A percentile compares a stretch with the other conserved stretches of the same genome.
Conservation (phyloP, 1,140 invertebrate genomes). For the Zaprionus inermis region DNA sequence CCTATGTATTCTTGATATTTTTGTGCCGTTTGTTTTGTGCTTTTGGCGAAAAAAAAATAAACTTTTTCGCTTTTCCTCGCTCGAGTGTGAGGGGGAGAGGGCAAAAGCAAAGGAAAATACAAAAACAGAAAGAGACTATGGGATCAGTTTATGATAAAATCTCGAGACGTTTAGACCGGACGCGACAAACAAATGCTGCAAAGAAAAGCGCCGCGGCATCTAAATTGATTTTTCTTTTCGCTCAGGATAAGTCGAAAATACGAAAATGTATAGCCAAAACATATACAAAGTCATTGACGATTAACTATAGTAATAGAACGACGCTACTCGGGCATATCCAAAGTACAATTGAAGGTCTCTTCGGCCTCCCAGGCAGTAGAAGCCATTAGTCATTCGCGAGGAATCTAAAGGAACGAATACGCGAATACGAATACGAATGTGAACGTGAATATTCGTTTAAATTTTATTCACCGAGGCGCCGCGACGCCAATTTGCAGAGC, state of each 20-base stretch:
- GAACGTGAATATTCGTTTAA: slow-evolving; percentile 27
- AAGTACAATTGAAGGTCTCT: slow-evolving; percentile 61
- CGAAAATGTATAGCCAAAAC: not conserved
- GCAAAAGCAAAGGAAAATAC: slow-evolving; percentile 48
- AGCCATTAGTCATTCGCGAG: slow-evolving; percentile 61
- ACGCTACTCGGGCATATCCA: not conserved
- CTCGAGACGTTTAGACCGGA: slow-evolving; percentile 82
- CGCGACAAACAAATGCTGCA: slow-evolving; percentile 54
- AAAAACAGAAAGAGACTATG: slow-evolving; percentile 57
- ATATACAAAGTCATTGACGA: slow-evolving; percentile 6
- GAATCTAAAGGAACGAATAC: slow-evolving; percentile 62
- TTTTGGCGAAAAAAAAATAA: slow-evolving; percentile 50
- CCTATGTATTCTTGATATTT: slow-evolving; percentile 18
- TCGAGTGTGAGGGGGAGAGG: slow-evolving; percentile 24
- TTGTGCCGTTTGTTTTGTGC: slow-evolving; percentile 61
- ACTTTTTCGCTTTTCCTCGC: slow-evolving; percentile 55
- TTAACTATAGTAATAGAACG: not conserved
- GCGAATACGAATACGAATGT: slow-evolving; percentile 22
- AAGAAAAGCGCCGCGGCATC: slow-evolving; percentile 43
- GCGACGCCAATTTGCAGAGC: slow-evolving; percentile 37
- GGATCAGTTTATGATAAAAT: slow-evolving; percentile 83
- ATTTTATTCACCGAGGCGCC: slow-evolving; percentile 37
- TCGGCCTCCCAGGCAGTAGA: not conserved
- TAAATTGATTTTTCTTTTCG: slow-evolving; percentile 10
- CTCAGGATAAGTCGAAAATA: not conserved